These are phyloP conservation scores for Rhadina sibilatrix DNA, from an alignment of 2,113 vertebrate genomes.

Conservation along the genomic window DNA sequence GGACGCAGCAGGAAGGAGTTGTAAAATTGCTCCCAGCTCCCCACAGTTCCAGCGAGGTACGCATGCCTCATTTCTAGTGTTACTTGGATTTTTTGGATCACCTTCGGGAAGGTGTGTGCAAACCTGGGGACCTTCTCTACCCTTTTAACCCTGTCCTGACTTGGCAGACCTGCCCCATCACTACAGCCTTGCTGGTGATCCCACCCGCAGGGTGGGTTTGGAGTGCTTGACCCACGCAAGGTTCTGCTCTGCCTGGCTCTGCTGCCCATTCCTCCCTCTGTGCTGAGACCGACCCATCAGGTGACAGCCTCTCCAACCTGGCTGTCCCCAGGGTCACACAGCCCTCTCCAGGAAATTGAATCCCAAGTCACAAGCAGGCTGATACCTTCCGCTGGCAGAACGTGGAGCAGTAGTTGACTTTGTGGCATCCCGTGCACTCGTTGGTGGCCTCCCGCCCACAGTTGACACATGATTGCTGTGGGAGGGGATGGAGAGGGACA, in stretches of 20 bases:
- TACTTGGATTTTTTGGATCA: background rate
- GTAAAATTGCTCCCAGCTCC: background rate
- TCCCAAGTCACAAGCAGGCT: background rate
- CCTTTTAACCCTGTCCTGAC: background rate
- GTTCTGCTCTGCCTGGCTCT: background rate
- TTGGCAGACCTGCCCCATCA: background rate
- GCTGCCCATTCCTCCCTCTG: rapidly evolving
- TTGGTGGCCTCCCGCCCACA: conserved; percentile 91
- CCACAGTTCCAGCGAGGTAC: background rate
- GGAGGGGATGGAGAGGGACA: background rate
- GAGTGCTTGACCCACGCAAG: rapidly evolving
- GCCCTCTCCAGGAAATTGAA: background rate
- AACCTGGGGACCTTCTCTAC: background rate
- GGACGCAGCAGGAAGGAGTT: background rate
- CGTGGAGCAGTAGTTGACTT: conserved; percentile 97
- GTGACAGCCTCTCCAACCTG: background rate
- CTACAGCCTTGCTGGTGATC: background rate
- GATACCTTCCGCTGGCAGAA: conserved; percentile 95
- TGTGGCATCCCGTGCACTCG: conserved; percentile 94
- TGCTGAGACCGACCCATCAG: background rate
- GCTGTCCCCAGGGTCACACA: background rate
- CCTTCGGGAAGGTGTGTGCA: background rate
- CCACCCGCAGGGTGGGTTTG: background rate
- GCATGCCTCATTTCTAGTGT: background rate
- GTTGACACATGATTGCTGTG: conserved; percentile 92